Base-by-base conservation (phyloP, 53 echinoderm and acorn worm species). In the Mesocentrotus franciscanus region DNA sequence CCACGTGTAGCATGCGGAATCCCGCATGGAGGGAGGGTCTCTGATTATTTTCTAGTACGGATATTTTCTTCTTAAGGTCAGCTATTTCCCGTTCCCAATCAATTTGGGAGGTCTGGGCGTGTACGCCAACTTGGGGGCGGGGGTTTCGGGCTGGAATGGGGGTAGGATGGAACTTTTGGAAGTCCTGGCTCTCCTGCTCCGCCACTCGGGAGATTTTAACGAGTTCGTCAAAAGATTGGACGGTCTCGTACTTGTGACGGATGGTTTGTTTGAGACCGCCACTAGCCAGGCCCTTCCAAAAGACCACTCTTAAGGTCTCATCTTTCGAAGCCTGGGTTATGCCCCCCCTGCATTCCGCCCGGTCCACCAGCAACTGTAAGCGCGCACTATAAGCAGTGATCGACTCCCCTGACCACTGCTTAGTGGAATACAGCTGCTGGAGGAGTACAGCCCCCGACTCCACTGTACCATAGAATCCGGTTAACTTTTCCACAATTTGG, bases 131-230 rank as follows among this genome's bases (percentile, higher is more conserved):
- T 61, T 27, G 60, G 78, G 34, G 76, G 22, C 60, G 83, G 32
- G 61, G 61, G 7, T 36, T 27, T 72, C 9, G 83, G 12, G 42
- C 12, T 18, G 64, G 59, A 1, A 11, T 11, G 14, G 68, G n/a
- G 29, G 55, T 1, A 39, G 71, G 17, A 42, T 95, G 96, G 26
- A 93, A 87, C 27, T 61, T 70, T 6, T 89, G 18, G 24, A 87
- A 95, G 10, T 96, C 96, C 85, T 66, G n/a, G 12, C 10, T 18
- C 56, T 96, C 96, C n/a, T 96, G 94, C 61, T 96, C 96, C 12
- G 71, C 92, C 17, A 81, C 10, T 14, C 96, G 42, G 8, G 95
- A 95, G 5, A 96, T 36, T 1, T 33, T 60, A 16, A 96, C 62
- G 15, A 96, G 60, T 16, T 90, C 95, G 39, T 94, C 94, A 70